phyloP scores from a whole-genome alignment of 2,113 vertebrate genomes.

The Lichenostomus cassidix region DNA sequence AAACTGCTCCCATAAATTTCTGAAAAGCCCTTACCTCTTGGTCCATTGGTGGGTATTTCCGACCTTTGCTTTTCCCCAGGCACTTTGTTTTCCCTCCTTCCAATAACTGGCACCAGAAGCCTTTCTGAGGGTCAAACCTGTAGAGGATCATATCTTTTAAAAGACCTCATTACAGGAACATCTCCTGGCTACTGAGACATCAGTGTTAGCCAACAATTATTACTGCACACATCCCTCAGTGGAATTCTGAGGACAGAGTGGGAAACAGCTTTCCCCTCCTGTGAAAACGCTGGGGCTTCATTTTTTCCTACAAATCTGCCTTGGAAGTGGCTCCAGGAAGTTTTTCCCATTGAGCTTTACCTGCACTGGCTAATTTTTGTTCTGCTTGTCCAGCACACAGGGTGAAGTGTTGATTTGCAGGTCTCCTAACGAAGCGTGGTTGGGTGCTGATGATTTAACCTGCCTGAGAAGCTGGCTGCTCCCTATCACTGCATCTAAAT shows the following conservation, averaged over 20 bases:
- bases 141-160: neutral
- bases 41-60: slow-evolving; percentile 94
- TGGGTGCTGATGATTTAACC: neutral
- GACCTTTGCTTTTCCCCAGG: slow-evolving; percentile 94
- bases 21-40: slow-evolving; percentile 81
- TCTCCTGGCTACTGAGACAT: neutral
- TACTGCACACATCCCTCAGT: neutral
- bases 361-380: neutral
- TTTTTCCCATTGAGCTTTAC: neutral
- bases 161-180: neutral
- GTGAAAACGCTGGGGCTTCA: neutral
- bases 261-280: neutral
- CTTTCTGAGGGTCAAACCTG: slow-evolving; percentile 97
- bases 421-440: neutral
- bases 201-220: neutral
- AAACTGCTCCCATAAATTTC: neutral
- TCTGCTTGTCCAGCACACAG: neutral
- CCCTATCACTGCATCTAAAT: neutral
- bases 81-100: slow-evolving; percentile 97
- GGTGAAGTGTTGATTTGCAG: neutral
- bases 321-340: neutral
- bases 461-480: neutral
- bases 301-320: neutral
- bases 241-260: neutral
- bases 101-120: slow-evolving; percentile 95